These are phyloP conservation scores for Centruroides vittatus DNA, from an alignment of 1,140 invertebrate genomes.

Conservation along the genomic window DNA sequence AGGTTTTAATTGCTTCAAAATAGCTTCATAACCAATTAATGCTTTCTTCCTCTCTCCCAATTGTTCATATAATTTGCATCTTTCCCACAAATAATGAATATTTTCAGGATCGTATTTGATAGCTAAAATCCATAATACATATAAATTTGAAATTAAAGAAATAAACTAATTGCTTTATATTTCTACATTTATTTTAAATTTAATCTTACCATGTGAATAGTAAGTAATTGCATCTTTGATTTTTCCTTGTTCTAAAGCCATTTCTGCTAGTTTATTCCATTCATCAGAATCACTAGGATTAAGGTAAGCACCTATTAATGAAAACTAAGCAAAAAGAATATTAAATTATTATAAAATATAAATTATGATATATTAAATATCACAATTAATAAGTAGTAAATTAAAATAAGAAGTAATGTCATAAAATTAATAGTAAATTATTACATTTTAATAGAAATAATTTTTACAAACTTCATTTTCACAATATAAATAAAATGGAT, in stretches of 20 bases:
- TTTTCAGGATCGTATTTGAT: constrained; percentile 37
- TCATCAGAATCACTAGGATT: constrained; percentile 61
- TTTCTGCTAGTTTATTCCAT: constrained; percentile 68
- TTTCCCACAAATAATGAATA: constrained; percentile 50
- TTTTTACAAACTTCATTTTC: too few species aligned
- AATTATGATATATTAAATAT: background rate
- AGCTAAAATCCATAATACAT: constrained; percentile 20
- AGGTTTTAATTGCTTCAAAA: constrained; percentile 45
- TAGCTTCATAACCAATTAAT: constrained; percentile 53
- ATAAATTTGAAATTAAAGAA: too few species aligned
- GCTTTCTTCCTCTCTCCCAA: constrained; percentile 53
- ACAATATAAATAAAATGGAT: too few species aligned
- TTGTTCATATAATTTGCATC: constrained; percentile 51
- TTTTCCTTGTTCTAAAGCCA: constrained; percentile 56
- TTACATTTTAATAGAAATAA: too few species aligned
- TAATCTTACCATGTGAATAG: constrained; percentile 31
- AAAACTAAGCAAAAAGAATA: constrained; percentile 36
- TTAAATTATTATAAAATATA: background rate
- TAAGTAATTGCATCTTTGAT: constrained; percentile 64
- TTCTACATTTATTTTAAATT: too few species aligned
- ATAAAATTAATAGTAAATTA: background rate
- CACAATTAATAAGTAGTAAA: background rate
- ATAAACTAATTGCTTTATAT: too few species aligned
- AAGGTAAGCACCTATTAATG: constrained; percentile 72
- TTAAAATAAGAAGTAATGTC: background rate